Evolutionary conservation across 1,140 invertebrate species (phyloP).

Genomic region (Cotesia glomerata): DNA sequence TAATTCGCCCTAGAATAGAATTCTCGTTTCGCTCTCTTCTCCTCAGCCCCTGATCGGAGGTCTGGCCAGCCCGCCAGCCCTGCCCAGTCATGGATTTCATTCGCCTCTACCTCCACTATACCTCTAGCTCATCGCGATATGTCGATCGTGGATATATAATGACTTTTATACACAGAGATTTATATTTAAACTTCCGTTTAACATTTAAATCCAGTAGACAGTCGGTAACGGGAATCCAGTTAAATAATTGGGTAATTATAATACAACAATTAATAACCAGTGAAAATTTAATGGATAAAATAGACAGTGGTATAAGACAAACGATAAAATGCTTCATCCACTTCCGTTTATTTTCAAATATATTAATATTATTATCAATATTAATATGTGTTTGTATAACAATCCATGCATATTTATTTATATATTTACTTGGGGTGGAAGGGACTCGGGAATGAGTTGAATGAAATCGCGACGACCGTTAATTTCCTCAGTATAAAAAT

Average conservation of each 20-base stretch:
- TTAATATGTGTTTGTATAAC: too few relatives aligned
- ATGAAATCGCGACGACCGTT: constrained; percentile 61
- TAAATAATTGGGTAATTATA: too few relatives aligned
- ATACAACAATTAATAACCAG: too few relatives aligned
- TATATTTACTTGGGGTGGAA: background rate
- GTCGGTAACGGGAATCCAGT: too few relatives aligned
- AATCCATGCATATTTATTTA: background rate
- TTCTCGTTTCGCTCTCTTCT: background rate
- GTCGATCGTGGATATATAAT: constrained; percentile 13
- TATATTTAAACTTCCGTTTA: constrained; percentile 1
- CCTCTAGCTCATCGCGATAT: constrained; percentile 38
- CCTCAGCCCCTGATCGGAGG: background rate
- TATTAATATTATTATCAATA: too few relatives aligned
- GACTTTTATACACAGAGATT: background rate
- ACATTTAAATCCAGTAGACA: background rate
- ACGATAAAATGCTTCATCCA: too few relatives aligned
- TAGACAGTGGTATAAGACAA: too few relatives aligned
- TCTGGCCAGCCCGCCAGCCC: too few relatives aligned
- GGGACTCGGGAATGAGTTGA: background rate
- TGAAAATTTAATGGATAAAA: too few relatives aligned
- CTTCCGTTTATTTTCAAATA: too few relatives aligned
- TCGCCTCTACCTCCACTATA: background rate
- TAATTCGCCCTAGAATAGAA: background rate
- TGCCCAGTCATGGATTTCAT: too few relatives aligned
- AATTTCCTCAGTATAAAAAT: constrained; percentile 63